These are phyloP conservation scores for Micronycteris hirsuta DNA, from an alignment of 2,113 vertebrate species.

Conservation along the genomic window DNA sequence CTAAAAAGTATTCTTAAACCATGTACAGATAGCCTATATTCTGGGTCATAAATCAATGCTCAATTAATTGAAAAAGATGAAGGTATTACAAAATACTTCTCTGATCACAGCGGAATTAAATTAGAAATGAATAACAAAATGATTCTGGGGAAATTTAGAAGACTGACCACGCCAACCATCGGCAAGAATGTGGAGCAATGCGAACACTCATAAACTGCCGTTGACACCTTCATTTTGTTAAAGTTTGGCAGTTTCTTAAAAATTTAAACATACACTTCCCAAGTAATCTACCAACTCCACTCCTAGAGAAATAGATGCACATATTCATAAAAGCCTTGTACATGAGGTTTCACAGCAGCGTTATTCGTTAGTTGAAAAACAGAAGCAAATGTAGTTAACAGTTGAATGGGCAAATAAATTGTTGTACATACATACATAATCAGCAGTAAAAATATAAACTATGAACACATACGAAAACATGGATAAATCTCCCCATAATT, in stretches of 20 bases:
- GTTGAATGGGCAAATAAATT: background rate
- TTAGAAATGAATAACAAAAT: background rate
- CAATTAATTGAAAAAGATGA: background rate
- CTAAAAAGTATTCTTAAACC: background rate
- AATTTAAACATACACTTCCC: background rate
- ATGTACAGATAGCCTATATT: background rate
- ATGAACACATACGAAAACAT: background rate
- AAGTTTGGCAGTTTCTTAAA: background rate
- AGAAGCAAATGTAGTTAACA: background rate
- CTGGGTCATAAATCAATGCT: background rate
- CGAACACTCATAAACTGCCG: background rate
- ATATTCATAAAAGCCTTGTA: background rate
- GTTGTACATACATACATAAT: background rate
- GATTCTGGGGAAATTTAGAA: background rate
- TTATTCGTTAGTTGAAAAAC: background rate
- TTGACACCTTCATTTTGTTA: background rate
- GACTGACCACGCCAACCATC: background rate
- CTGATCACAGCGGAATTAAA: background rate
- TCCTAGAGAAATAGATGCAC: background rate
- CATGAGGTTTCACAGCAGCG: background rate
- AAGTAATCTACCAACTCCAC: background rate
- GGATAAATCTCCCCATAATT: background rate
- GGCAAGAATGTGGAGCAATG: background rate
- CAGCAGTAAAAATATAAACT: background rate
- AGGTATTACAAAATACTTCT: background rate